Evolutionary conservation across 1,140 invertebrate genomes (phyloP).

Genomic region (Orussus abietinus): DNA sequence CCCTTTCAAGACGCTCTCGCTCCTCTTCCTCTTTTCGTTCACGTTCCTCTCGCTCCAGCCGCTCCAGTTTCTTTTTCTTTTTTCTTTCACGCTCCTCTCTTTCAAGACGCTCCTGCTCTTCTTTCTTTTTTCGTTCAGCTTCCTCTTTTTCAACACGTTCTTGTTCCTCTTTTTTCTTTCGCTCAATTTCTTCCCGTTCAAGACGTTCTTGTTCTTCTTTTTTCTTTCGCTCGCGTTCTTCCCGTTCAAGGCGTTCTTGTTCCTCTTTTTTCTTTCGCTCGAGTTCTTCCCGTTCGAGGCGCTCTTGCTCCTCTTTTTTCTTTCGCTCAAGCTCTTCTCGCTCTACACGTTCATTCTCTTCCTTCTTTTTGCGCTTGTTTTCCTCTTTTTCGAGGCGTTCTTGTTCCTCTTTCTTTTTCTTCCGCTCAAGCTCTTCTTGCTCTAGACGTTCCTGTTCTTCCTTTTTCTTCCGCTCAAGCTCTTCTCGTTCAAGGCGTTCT

Average conservation of each 20-base stretch:
- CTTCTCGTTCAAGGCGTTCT: too few relatives aligned
- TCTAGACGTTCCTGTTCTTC: slow-evolving; percentile 15
- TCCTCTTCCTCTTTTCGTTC: slow-evolving; percentile 17
- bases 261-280: slow-evolving; percentile 14
- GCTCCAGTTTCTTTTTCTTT: slow-evolving; percentile 18
- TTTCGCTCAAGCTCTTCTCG: slow-evolving; percentile 20
- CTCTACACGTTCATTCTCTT: slow-evolving; percentile 11
- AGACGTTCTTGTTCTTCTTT: slow-evolving; percentile 15
- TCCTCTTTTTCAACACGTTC: slow-evolving; percentile 21
- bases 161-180: slow-evolving; percentile 15
- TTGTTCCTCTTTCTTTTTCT: slow-evolving; percentile 14
- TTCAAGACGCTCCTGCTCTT: slow-evolving; percentile 16
- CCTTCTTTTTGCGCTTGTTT: slow-evolving; percentile 16
- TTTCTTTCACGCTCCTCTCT: slow-evolving; percentile 9
- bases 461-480: slow-evolving; percentile 15
- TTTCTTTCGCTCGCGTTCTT: slow-evolving; percentile 14
- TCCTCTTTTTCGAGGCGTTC: slow-evolving; percentile 15
- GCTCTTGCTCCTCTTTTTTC: slow-evolving; percentile 14
- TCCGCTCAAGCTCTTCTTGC: slow-evolving; percentile 20
- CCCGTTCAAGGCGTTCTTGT: slow-evolving; percentile 17
- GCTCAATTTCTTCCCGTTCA: slow-evolving; percentile 8
- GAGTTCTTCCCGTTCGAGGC: slow-evolving; percentile 10
- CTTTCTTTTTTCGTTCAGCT: slow-evolving; percentile 11
- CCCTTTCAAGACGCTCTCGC: slow-evolving; percentile 14
- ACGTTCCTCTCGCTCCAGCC: slow-evolving; percentile 18